Conservation (phyloP, 1,140 invertebrate species). For the Caenorhabditis inopinata region DNA sequence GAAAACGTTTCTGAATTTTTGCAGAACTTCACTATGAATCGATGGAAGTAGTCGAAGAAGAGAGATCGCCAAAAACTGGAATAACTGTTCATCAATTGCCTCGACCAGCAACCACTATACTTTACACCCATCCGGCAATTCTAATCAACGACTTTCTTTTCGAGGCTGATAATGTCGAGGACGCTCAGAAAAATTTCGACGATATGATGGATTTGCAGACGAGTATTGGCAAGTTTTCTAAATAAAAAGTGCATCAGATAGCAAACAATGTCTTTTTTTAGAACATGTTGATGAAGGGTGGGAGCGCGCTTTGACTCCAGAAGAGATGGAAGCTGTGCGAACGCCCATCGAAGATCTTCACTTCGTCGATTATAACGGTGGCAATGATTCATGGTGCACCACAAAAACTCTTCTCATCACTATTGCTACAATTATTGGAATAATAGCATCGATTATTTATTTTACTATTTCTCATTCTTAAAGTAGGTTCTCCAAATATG, state of each 20-base stretch:
- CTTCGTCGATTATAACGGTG: background rate
- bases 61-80: background rate
- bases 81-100: constrained; percentile 50
- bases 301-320: constrained; percentile 34
- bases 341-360: constrained; percentile 26
- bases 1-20: background rate
- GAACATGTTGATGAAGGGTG: constrained; percentile 44
- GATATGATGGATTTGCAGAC: constrained; percentile 38
- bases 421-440: background rate
- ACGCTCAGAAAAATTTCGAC: constrained; percentile 45
- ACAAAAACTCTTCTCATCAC: background rate
- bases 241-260: background rate
- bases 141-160: constrained; percentile 42
- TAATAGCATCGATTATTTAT: background rate
- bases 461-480: constrained; percentile 3
- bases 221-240: constrained; percentile 13
- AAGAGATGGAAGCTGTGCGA: constrained; percentile 41
- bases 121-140: constrained; percentile 17
- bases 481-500: background rate
- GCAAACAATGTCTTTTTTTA: background rate
- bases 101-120: constrained; percentile 33
- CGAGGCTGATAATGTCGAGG: constrained; percentile 46
- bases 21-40: constrained; percentile 44
- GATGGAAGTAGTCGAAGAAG: constrained; percentile 50
- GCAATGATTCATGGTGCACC: background rate